Conservation (phyloP, 2,113 vertebrate species). For the Candoia aspera region DNA sequence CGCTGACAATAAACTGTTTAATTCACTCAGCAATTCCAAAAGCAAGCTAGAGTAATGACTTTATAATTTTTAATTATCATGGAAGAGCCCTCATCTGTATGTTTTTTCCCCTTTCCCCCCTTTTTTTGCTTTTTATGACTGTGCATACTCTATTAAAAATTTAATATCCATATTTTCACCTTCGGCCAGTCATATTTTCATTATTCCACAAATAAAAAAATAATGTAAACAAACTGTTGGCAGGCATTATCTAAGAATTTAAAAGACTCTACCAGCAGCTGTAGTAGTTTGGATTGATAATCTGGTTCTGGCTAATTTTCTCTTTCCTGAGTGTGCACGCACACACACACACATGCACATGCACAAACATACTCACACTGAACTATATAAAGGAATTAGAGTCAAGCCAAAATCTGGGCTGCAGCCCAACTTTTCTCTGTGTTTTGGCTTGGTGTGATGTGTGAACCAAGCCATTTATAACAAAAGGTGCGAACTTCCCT, state of each 20-base stretch:
- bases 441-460: background rate
- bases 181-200: conserved; percentile 51
- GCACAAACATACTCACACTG: no score
- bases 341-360: background rate
- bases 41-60: conserved; percentile 63
- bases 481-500: background rate
- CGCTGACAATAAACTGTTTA: conserved; percentile 52
- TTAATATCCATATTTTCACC: conserved; percentile 65
- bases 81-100: conserved; percentile 39
- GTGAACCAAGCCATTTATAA: background rate
- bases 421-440: background rate
- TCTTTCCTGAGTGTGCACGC: background rate
- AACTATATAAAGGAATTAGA: background rate
- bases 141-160: conserved; percentile 58
- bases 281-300: background rate
- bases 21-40: conserved; percentile 57
- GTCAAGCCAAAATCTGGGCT: background rate
- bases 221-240: conserved; percentile 46
- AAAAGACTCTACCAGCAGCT: conserved; percentile 3
- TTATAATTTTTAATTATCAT: conserved; percentile 64
- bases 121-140: conserved; percentile 38
- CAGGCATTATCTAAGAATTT: background rate
- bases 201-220: conserved; percentile 61
- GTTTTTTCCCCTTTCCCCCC: conserved; percentile 35
- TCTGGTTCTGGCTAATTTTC: background rate